Evolutionary conservation across 1,140 invertebrate genomes (phyloP).

Genomic region (Aphaenogaster rudis): DNA sequence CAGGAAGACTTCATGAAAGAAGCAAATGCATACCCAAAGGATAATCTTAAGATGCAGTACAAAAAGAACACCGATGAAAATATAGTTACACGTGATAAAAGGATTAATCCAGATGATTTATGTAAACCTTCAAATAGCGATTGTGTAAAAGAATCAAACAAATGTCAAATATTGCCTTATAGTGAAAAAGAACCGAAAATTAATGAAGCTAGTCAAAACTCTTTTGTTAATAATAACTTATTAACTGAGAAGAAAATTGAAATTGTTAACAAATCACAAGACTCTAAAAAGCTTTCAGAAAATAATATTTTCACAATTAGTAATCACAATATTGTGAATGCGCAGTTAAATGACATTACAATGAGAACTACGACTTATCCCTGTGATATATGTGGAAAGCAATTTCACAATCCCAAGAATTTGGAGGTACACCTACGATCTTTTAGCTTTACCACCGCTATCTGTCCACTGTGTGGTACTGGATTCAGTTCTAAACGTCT

Average conservation of each 20-base stretch:
- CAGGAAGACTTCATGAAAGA: not conserved
- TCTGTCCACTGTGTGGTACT: slow-evolving; percentile 66
- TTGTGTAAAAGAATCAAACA: not conserved
- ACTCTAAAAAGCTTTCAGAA: not conserved
- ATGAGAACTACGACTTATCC: slow-evolving; percentile 45
- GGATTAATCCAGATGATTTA: not conserved
- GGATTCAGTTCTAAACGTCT: slow-evolving; percentile 66
- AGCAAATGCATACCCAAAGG: not conserved
- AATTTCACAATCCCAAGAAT: slow-evolving; percentile 72
- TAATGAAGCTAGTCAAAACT: not conserved
- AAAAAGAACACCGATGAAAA: not conserved
- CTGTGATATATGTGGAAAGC: slow-evolving; percentile 70
- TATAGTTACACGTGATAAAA: not conserved
- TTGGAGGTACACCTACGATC: slow-evolving; percentile 67
- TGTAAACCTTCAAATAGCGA: not conserved
- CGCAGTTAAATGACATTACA: not conserved
- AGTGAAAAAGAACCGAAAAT: not conserved
- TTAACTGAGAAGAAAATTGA: not conserved
- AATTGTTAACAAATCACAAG: not conserved
- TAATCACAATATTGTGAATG: not conserved
- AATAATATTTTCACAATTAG: not conserved
- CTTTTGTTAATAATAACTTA: slow-evolving; percentile 5
- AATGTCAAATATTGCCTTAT: not conserved
- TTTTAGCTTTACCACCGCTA: slow-evolving; percentile 5
- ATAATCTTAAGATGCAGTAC: not conserved